These are phyloP conservation scores for Agrotis exclamationis DNA, from an alignment of 2,888 invertebrate genomes.

Conservation along the genomic window DNA sequence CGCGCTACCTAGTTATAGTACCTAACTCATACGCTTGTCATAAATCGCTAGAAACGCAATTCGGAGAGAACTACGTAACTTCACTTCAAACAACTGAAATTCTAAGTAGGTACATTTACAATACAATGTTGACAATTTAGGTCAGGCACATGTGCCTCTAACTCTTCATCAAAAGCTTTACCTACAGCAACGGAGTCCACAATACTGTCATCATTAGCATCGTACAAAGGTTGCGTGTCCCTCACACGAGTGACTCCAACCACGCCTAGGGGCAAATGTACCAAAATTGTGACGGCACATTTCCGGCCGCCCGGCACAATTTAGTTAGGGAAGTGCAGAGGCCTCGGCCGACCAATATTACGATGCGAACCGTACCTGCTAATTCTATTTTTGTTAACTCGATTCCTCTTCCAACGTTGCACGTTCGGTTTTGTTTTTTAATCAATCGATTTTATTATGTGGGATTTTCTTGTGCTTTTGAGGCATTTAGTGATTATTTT, in stretches of 20 bases:
- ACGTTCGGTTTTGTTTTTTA: constrained; percentile 49
- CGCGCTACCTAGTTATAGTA: background rate
- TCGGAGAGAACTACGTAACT: background rate
- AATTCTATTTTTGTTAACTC: constrained; percentile 79
- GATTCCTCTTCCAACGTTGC: constrained; percentile 62
- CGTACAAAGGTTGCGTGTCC: constrained; percentile 54
- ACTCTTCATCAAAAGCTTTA: constrained; percentile 1
- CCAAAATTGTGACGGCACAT: constrained; percentile 73
- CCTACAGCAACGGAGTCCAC: constrained; percentile 16
- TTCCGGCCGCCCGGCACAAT: constrained; percentile 74
- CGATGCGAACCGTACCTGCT: constrained; percentile 64
- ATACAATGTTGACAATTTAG: background rate
- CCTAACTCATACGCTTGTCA: too few relatives aligned
- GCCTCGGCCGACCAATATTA: constrained; percentile 71
- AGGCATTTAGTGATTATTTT: constrained; percentile 5
- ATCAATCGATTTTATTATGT: constrained; percentile 40
- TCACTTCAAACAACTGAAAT: background rate
- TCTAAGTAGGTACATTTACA: background rate
- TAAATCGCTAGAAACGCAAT: background rate
- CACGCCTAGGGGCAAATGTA: constrained; percentile 59
- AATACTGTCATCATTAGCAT: constrained; percentile 47
- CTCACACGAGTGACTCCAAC: constrained; percentile 49
- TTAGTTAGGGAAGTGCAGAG: constrained; percentile 75
- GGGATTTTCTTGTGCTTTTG: background rate
- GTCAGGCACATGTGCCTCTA: constrained; percentile 1